Base-by-base conservation (phyloP, 2,113 vertebrate species). In the Martes martes region DNA sequence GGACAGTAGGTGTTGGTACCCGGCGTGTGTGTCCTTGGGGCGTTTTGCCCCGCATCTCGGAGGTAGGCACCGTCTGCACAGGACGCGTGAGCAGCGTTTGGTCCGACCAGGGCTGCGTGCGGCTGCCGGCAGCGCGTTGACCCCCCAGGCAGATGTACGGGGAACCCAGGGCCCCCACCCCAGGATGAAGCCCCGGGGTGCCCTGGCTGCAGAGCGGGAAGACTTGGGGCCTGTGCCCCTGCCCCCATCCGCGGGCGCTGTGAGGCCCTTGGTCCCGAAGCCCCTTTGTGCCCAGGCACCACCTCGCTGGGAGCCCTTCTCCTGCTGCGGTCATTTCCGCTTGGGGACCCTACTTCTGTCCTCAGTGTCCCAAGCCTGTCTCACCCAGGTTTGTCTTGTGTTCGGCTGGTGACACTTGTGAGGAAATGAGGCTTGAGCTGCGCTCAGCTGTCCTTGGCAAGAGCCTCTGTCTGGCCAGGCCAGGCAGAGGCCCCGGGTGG, bases 331-430 rank as follows among this genome's bases (percentile, higher is more conserved):
- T 24, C 13, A 9, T 33, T 4, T 33, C 23, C 28, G 1, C 28
- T 1, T 1, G 3, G 69, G 19, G 57, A 18, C 45, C 69, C 39
- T 2, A 10, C 55, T 28, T 28, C 24, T 7, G 28, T 21, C 26
- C 33, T 57, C 11, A 0, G 13, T 6, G 26, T 21, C 16, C 74
- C 1, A 57, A 39, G 15, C 71, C 36, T 42, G 47, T 24, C 42
- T 63, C 31, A 18, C 16, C 36, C 0, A 0, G 4, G 1, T n/a
- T 61, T 19, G 11, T 47, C 36, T 21, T 10, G 4, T 1, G 2
- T 28, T 3, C 1, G 3, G 19, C 6, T 26, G 39, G 39, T 0
- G 6, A 39, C 10, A 1, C 24, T 26, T n/a, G 63, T 18, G 4
- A 33, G 39, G 9, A 50, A 23, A 31, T 2, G 45, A 13, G 26